Evolutionary conservation across 2,797 vertebrate species (phyloP).

Genomic region (Aeoliscus strigatus): DNA sequence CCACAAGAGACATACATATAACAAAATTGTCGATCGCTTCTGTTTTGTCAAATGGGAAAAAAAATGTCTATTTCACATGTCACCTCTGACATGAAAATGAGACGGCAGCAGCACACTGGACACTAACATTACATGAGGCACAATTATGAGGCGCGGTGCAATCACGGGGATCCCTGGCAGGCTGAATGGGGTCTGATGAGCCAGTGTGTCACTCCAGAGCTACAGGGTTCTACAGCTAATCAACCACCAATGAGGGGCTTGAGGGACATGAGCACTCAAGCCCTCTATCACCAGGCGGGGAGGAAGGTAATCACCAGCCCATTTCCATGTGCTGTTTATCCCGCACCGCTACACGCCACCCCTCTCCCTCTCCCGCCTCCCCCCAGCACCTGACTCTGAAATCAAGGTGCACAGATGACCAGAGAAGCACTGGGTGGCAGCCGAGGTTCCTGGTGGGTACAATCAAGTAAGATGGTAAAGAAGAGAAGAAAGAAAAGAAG

Average conservation of each 20-base stretch:
- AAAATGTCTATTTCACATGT: no score
- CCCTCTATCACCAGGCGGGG: constrained; percentile 56
- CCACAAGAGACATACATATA: no score
- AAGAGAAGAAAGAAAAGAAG: constrained; percentile 17
- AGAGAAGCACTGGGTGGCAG: constrained; percentile 43
- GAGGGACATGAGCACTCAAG: constrained; percentile 59
- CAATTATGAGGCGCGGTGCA: constrained; percentile 64
- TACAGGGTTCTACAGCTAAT: constrained; percentile 70
- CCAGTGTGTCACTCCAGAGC: constrained; percentile 59
- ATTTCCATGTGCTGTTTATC: constrained; percentile 64
- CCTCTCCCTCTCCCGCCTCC: constrained; percentile 1
- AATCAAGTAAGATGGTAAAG: constrained; percentile 60
- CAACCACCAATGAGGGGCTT: constrained; percentile 67
- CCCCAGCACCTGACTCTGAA: constrained; percentile 49
- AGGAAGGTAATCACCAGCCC: constrained; percentile 72
- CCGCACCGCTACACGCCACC: no score
- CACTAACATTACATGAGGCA: constrained; percentile 29
- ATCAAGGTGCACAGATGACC: constrained; percentile 65
- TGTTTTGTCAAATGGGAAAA: no score
- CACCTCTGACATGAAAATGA: constrained; percentile 19
- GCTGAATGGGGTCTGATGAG: constrained; percentile 64
- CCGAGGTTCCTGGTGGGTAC: constrained; percentile 36
- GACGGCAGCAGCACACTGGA: constrained; percentile 24
- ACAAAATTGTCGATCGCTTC: no score
- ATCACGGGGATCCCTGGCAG: constrained; percentile 69